phyloP scores from a whole-genome alignment of 64 coral and sea anemone species.

The Montipora foliosa region DNA sequence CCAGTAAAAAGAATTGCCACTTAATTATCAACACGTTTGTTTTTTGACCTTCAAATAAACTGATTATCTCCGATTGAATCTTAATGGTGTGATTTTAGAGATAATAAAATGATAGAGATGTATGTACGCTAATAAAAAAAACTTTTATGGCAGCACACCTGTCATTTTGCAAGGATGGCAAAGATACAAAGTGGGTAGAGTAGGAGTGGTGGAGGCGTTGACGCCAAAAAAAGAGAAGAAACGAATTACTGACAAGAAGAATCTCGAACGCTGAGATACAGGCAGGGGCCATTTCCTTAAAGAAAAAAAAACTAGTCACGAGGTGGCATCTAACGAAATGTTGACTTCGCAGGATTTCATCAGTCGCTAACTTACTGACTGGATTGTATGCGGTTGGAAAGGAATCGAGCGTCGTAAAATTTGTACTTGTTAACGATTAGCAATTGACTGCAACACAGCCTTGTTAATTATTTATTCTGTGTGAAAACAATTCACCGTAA shows the following conservation, averaged over 20 bases:
- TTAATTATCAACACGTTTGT: conserved; percentile 5
- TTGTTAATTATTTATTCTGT: neutral
- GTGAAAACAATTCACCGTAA: neutral
- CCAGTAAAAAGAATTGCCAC: neutral
- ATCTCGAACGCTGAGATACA: neutral
- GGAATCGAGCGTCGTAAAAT: neutral
- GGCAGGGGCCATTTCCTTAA: neutral
- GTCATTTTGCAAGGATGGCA: neutral
- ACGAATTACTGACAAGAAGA: neutral
- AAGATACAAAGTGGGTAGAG: neutral
- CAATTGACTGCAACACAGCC: neutral
- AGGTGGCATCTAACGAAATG: no score
- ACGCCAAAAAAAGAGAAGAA: neutral
- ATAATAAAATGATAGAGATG: conserved; percentile 43
- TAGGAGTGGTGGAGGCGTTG: neutral
- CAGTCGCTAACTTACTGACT: neutral
- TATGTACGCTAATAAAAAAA: conserved; percentile 10
- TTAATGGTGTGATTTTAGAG: conserved; percentile 30
- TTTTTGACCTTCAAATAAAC: conserved; percentile 16
- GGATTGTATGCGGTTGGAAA: conserved; percentile 12
- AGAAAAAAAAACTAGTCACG: no score
- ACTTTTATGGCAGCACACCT: neutral
- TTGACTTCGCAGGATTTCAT: neutral
- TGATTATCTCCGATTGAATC: conserved; percentile 37
- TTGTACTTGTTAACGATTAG: neutral